Evolutionary conservation across 2,797 vertebrate genomes (phyloP).

Genomic region (Coreius guichenoti): DNA sequence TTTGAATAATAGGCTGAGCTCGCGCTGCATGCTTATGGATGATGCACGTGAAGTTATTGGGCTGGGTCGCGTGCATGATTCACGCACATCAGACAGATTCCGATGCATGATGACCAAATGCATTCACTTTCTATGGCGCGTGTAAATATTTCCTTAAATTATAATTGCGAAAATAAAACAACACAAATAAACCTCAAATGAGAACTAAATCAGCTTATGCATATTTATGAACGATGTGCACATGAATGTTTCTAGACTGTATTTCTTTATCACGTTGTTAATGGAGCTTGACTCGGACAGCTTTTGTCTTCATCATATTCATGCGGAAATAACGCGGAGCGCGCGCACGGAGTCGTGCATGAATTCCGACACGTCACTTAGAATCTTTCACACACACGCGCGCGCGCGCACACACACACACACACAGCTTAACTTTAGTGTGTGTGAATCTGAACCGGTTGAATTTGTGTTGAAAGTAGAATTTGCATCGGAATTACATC

Average conservation of each 20-base stretch:
- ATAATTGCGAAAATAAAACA: neutral
- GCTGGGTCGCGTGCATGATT: slow-evolving; percentile 25
- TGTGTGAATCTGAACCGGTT: neutral
- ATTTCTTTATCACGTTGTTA: neutral
- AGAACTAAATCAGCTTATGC: neutral
- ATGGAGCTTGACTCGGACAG: neutral
- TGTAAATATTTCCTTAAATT: neutral
- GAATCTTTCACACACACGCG: neutral
- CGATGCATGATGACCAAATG: neutral
- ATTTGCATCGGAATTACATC: neutral
- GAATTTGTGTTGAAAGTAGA: neutral
- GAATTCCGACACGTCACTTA: slow-evolving; percentile 28
- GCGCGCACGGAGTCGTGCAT: slow-evolving; percentile 23
- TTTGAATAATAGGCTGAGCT: neutral
- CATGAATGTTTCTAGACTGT: neutral
- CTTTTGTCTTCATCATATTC: slow-evolving; percentile 59
- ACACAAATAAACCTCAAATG: neutral
- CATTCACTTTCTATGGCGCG: neutral
- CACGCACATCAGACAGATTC: neutral
- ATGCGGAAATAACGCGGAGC: slow-evolving; percentile 51
- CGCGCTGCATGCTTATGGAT: neutral
- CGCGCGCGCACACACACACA: neutral
- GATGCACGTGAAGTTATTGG: neutral
- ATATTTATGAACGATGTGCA: neutral
- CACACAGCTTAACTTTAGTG: neutral